Percentiles rank a stretch among this genome's conserved stretches.
Conservation (phyloP, 2,888 invertebrate genomes). For the Dynastes maya region DNA sequence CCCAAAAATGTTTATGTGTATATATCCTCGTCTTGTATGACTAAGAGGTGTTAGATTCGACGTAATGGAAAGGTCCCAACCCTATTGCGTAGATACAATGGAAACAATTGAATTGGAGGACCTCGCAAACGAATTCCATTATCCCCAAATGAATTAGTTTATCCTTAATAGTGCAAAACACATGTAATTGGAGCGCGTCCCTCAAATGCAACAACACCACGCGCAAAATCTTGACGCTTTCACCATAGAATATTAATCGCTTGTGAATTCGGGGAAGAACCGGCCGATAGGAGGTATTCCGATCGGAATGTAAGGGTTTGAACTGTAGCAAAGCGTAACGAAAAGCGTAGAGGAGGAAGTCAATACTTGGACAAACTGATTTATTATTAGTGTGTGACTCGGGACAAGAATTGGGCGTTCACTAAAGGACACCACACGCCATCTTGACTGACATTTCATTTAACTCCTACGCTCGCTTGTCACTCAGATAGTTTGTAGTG, state of each 20-base stretch:
- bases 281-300: constrained; percentile 43
- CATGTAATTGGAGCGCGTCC: constrained; percentile 65
- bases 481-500: constrained; percentile 67
- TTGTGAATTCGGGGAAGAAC: constrained; percentile 17
- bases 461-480: constrained; percentile 69
- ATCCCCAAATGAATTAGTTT: constrained; percentile 66
- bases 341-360: constrained; percentile 51
- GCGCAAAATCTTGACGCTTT: constrained; percentile 61
- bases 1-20: too few species aligned
- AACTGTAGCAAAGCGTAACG: constrained; percentile 56
- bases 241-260: constrained; percentile 68
- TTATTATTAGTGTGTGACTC: constrained; percentile 68
- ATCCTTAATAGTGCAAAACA: constrained; percentile 67
- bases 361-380: constrained; percentile 64
- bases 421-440: constrained; percentile 66
- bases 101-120: constrained; percentile 67
- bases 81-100: constrained; percentile 59
- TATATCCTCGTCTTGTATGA: neutral
- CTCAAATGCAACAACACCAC: constrained; percentile 63
- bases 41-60: constrained; percentile 7
- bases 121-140: constrained; percentile 66
- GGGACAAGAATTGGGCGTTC: constrained; percentile 69
- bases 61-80: neutral
- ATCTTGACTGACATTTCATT: constrained; percentile 72
- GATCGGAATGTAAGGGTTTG: constrained; percentile 51